A percentile compares a stretch with the other conserved stretches of the same genome.
These are phyloP conservation scores for Cosmia pyralina DNA, from an alignment of 2,888 invertebrate species.

Conservation along the genomic window DNA sequence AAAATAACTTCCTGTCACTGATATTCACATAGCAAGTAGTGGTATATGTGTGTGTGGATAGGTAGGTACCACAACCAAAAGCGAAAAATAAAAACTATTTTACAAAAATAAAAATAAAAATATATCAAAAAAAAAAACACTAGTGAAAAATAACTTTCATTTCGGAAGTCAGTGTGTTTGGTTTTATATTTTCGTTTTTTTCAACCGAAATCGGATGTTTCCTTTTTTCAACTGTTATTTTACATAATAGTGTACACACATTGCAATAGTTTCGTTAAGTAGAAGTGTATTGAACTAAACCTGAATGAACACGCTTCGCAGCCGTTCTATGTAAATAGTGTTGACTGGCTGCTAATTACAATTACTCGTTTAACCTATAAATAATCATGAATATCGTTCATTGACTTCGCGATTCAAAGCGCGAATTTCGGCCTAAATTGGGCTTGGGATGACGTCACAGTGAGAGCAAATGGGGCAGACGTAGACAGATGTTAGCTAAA, in stretches of 20 bases:
- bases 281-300: conserved; percentile 14
- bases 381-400: conserved; percentile 42
- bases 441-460: conserved; percentile 43
- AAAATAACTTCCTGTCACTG: too few relatives aligned
- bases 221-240: not conserved
- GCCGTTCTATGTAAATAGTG: conserved; percentile 15
- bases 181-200: too few relatives aligned
- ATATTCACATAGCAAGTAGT: too few relatives aligned
- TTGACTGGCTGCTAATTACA: conserved; percentile 23
- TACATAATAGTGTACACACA: not conserved
- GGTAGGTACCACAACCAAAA: too few relatives aligned
- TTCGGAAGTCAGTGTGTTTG: too few relatives aligned
- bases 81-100: too few relatives aligned
- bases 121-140: too few relatives aligned
- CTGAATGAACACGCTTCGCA: conserved; percentile 5
- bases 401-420: conserved; percentile 19
- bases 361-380: conserved; percentile 24
- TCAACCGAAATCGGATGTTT: too few relatives aligned
- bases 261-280: conserved; percentile 1
- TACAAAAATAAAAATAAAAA: too few relatives aligned
- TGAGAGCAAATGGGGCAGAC: conserved; percentile 28
- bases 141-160: too few relatives aligned
- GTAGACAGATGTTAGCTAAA: conserved; percentile 47
- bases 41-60: too few relatives aligned
- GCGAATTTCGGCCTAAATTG: conserved; percentile 7